Base-by-base conservation (phyloP, 2,888 invertebrate species). In the Sisyra terminalis region DNA sequence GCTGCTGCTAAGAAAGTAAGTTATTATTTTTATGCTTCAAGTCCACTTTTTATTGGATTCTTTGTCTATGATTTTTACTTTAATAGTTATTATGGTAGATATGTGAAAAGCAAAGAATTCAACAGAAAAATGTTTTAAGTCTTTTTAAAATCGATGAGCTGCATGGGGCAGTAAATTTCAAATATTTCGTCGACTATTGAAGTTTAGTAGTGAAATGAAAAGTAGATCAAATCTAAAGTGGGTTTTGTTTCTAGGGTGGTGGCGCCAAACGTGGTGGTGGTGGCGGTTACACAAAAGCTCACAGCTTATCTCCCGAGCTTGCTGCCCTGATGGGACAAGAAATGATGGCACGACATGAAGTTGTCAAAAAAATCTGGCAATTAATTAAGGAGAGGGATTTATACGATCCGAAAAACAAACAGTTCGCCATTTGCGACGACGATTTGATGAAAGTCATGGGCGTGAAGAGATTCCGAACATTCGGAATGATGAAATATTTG, bases 401-500 rank as follows among this genome's bases (percentile, higher is more conserved):
- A 11, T 86, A 83, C 54, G 94, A 94, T 59, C 93, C 92, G 8
- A 89, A 85, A 56, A 93, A 94, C 63, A 90, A 87, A 64, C 92
- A 92, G 64, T 94, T 77, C 57, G 92, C 93, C 50, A 84, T 93
- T 53, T 93, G 93, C 63, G 92, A 94, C 58, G 88, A 86, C 42
- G 84, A 90, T 42, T 66, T 94, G 32, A 67, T 79, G 60, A 87
- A 85, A 63, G 83, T 94, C 31, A 86, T 94, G 59, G 90, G 92
- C 31, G 80, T 82, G 2, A 90, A 90, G 59, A 78, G 90, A 54
- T 90, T 96, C 73, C 80, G 87, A 53, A 88, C 88, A 43, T 94
- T 94, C 55, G 93, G 90, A 48, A 94, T 94, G 94, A 86, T 94
- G 83, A 94, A 94, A 62, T 87, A 88, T 63, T 71, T 96, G 52